A percentile compares a stretch with the other conserved stretches of the same genome.
Conservation (phyloP, 2,113 vertebrate species). For the Gadus macrocephalus region DNA sequence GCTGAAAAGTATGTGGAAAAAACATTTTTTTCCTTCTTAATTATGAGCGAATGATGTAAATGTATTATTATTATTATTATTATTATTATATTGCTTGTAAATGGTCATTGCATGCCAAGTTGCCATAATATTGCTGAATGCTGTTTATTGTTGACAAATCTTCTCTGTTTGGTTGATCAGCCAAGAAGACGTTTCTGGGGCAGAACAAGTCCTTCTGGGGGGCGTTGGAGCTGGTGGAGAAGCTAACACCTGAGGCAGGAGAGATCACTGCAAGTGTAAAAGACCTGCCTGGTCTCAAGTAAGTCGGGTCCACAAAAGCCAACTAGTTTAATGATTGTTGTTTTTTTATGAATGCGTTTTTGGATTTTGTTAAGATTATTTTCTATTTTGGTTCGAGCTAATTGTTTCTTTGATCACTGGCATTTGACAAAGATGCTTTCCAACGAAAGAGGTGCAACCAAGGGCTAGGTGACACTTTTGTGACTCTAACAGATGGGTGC, state of each 20-base stretch:
- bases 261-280: slow-evolving; percentile 98
- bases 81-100: neutral
- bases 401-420: too few relatives aligned
- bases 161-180: slow-evolving; percentile 54
- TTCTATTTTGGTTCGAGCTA: too few relatives aligned
- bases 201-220: slow-evolving; percentile 99
- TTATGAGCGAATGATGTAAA: too few relatives aligned
- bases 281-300: slow-evolving; percentile 96
- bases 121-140: neutral
- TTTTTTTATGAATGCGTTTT: too few relatives aligned
- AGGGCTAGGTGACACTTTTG: too few relatives aligned
- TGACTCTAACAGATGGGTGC: too few relatives aligned
- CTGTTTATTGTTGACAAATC: neutral
- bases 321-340: neutral
- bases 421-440: too few relatives aligned
- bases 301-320: slow-evolving; percentile 48
- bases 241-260: slow-evolving; percentile 92
- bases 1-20: slow-evolving; percentile 83
- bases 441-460: too few relatives aligned
- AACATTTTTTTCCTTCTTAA: neutral
- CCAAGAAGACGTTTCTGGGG: slow-evolving; percentile 96
- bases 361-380: too few relatives aligned
- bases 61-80: too few relatives aligned
- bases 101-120: neutral
- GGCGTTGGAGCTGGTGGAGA: slow-evolving; percentile 95